Evolutionary conservation across 2,797 vertebrate species (phyloP), one percentile per base, ranked within the genome.

Genomic region (Typhlichthys eigenmanni): DNA sequence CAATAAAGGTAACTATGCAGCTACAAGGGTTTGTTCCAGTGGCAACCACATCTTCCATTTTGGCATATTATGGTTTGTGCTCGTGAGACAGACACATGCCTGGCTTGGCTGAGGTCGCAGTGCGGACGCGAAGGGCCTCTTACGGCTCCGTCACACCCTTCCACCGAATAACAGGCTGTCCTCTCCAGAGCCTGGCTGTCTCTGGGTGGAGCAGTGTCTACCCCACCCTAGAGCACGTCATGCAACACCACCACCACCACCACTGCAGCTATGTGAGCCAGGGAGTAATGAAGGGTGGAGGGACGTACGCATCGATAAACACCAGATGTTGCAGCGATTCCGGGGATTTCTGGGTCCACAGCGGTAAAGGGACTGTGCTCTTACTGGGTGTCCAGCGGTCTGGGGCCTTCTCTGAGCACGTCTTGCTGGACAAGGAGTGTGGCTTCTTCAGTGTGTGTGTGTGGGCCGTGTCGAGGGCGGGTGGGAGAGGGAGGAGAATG

Each of bases 301-400:
- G 65, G 68, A 69, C n/a, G 0, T 9, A 58, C 11, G 66, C 78
- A 76, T 82, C 85, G 75, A 86, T 86, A 76, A 87, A 84, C 85
- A 76, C 77, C 89, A 90, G 87, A 90, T 91, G 90, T 84, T 87
- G 71, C 32, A 54, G 80, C 60, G 75, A 62, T 79, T 83, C 58
- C 0, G 9, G 75, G 72, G 74, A 51, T 63, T 75, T 83, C 78
- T 73, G 8, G 43, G 14, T 38, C 74, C 10, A 11, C 49, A 13
- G 29, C 70, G 53, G 66, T 62, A 64, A 69, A 69, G 2, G 6
- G 55, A 52, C 66, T 57, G 58, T 72, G 64, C 58, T 71, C 8
- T 13, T 78, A 55, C 72, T 72, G 71, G 58, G 53, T 45, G 12
- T 64, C 46, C 46, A 62, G 58, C 6, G 52, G 9, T 54, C 52